Percentiles rank a stretch among this genome's conserved stretches.
These are phyloP conservation scores for Meandrusa payeni DNA, from an alignment of 2,888 invertebrate genomes.

Conservation along the genomic window DNA sequence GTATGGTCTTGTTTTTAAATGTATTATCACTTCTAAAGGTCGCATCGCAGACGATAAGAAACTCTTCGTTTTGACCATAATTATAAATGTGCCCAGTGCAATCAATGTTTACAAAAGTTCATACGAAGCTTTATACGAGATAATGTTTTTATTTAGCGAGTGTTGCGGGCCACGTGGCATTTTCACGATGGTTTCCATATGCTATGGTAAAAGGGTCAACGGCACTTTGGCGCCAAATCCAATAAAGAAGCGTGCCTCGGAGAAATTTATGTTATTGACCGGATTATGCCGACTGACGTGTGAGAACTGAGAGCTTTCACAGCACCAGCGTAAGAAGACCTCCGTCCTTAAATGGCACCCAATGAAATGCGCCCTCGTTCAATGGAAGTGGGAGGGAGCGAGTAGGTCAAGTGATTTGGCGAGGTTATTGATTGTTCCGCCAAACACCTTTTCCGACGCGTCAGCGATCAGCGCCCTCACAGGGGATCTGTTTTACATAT, in stretches of 20 bases:
- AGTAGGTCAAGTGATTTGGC: constrained; percentile 52
- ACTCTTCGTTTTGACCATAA: too few relatives aligned
- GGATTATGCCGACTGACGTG: constrained; percentile 71
- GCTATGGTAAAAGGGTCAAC: constrained; percentile 45
- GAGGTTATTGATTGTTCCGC: constrained; percentile 66
- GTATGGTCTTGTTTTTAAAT: too few relatives aligned
- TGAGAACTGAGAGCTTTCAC: constrained; percentile 48
- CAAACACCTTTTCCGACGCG: constrained; percentile 68
- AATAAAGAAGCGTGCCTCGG: constrained; percentile 69
- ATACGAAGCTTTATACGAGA: too few relatives aligned
- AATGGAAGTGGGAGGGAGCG: constrained; percentile 37
- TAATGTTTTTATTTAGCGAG: too few relatives aligned
- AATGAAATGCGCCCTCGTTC: constrained; percentile 36
- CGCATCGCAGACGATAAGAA: too few relatives aligned
- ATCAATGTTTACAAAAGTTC: too few relatives aligned
- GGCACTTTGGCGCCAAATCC: constrained; percentile 64
- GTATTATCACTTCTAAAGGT: too few relatives aligned
- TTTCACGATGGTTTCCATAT: constrained; percentile 12
- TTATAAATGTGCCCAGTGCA: too few relatives aligned
- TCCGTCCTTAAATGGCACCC: constrained; percentile 35
- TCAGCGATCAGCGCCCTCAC: constrained; percentile 59
- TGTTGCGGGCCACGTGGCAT: not conserved
- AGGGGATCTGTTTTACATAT: constrained; percentile 61
- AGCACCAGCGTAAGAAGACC: constrained; percentile 49
- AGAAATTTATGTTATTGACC: constrained; percentile 77